These are phyloP conservation scores for Bradypodion ventrale DNA, from an alignment of 2,797 vertebrate genomes.

Conservation along the genomic window DNA sequence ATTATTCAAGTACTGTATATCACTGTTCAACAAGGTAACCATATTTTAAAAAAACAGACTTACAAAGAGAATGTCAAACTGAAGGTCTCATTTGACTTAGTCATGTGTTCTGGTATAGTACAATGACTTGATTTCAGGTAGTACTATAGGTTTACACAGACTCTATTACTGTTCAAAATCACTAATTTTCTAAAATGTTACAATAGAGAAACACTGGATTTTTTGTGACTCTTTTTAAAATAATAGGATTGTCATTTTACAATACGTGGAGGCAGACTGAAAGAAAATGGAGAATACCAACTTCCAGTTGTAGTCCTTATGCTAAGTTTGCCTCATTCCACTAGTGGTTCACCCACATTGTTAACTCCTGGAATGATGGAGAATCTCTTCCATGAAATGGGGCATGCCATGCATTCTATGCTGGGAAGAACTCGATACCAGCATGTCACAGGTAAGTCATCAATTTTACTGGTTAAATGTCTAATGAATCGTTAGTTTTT, in stretches of 20 bases:
- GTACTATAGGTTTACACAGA: not conserved
- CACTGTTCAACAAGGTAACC: not conserved
- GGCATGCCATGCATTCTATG: constrained; percentile 99
- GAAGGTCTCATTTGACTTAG: not conserved
- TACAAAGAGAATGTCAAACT: not conserved
- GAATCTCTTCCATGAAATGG: constrained; percentile 99
- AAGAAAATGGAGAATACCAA: constrained; percentile 87
- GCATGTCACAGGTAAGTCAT: constrained; percentile 88
- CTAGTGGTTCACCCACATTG: constrained; percentile 81
- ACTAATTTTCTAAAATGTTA: not conserved
- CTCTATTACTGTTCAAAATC: not conserved
- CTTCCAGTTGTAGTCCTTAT: constrained; percentile 94
- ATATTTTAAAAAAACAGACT: not conserved
- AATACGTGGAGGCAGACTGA: constrained; percentile 89
- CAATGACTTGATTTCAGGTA: not conserved
- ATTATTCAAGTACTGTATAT: not conserved
- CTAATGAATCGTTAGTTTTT: not conserved
- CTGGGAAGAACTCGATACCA: constrained; percentile 95
- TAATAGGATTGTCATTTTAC: constrained; percentile 96
- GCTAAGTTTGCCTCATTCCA: constrained; percentile 89
- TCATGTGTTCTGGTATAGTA: not conserved
- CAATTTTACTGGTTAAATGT: not conserved
- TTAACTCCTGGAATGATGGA: constrained; percentile 97
- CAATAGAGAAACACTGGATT: not conserved
- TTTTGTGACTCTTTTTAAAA: not conserved